A percentile compares a stretch with the other conserved stretches of the same genome.
Conservation (phyloP, 2,888 invertebrate species). For the Erebia ligea region DNA sequence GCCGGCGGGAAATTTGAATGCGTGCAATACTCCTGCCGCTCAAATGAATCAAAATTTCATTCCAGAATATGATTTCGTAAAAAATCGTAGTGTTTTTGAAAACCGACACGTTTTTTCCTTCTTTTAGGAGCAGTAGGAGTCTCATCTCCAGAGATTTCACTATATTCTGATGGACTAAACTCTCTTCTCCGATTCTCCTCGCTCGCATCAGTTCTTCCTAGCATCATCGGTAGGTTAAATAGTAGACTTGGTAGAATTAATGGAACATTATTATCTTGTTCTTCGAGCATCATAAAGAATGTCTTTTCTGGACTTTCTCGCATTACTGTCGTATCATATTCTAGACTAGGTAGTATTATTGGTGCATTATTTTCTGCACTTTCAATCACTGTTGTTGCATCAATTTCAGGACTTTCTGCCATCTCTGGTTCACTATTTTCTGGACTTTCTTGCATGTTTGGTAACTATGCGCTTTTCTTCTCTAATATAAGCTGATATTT, state of each 20-base stretch:
- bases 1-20: constrained; percentile 19
- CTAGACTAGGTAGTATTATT: not conserved
- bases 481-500: not conserved
- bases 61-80: not conserved
- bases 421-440: not conserved
- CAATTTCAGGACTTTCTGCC: not conserved
- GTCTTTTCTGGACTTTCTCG: not conserved
- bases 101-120: constrained; percentile 24
- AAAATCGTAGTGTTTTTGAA: not conserved
- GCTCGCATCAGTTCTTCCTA: not conserved
- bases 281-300: not conserved
- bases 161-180: constrained; percentile 5
- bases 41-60: constrained; percentile 15
- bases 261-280: not conserved
- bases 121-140: constrained; percentile 17
- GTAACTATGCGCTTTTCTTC: not conserved
- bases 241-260: not conserved
- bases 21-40: not conserved
- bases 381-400: not conserved
- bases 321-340: not conserved
- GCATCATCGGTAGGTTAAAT: not conserved
- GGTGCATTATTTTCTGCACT: constrained; percentile 1
- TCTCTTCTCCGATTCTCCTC: constrained; percentile 7
- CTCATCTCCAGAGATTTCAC: constrained; percentile 19
- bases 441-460: not conserved